A percentile compares a stretch with the other conserved stretches of the same genome.
Conservation (phyloP, 2,888 invertebrate genomes). For the Adela reaumurella region DNA sequence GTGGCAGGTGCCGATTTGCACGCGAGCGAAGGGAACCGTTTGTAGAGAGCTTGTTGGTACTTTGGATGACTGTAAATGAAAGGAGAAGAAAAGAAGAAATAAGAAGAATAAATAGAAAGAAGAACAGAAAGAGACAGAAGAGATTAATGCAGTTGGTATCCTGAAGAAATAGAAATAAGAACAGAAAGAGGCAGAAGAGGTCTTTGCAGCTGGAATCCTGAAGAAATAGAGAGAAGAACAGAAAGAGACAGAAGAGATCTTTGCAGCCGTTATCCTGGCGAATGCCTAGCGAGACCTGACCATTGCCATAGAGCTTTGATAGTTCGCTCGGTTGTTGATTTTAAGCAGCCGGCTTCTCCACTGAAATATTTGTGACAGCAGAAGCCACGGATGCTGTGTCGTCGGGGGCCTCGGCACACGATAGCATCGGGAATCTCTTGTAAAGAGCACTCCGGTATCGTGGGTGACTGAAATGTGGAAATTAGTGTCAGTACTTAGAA, state of each 20-base stretch:
- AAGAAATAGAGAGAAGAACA: too few species aligned
- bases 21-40: constrained; percentile 73
- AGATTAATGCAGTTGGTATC: too few species aligned
- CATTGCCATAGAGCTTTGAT: too few species aligned
- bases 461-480: constrained; percentile 60
- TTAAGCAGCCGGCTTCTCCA: constrained; percentile 64
- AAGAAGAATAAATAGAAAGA: background rate
- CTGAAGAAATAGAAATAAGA: background rate
- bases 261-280: too few species aligned
- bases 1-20: constrained; percentile 58
- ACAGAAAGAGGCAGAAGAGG: background rate
- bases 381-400: constrained; percentile 65
- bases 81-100: background rate
- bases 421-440: constrained; percentile 73
- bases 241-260: too few species aligned
- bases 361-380: constrained; percentile 64
- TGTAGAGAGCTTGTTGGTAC: constrained; percentile 71
- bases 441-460: constrained; percentile 74
- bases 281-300: too few species aligned
- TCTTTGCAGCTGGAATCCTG: too few species aligned
- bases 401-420: constrained; percentile 60
- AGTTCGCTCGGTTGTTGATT: constrained; percentile 12
- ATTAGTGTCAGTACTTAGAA: too few species aligned
- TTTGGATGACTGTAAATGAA: constrained; percentile 67
- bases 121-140: background rate